Conservation (phyloP, 1,140 invertebrate genomes). For the Trichonephila clavata region DNA sequence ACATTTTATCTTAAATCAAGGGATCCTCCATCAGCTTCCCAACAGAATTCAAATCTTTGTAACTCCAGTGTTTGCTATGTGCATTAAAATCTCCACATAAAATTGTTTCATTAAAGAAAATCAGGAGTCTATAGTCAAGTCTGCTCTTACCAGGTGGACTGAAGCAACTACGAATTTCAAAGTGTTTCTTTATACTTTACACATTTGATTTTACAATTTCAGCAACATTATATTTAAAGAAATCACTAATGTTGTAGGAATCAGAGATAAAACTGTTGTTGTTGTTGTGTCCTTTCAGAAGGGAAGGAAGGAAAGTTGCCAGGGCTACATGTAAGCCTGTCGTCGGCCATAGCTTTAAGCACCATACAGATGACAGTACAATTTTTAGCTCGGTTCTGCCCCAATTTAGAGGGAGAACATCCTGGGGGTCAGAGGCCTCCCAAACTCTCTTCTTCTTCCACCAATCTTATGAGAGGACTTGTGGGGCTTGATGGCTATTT, state of each 20-base stretch:
- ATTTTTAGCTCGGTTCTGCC: too few species aligned
- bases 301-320: too few species aligned
- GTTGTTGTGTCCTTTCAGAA: too few species aligned
- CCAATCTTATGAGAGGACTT: too few species aligned
- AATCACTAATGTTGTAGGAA: neutral
- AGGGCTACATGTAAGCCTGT: too few species aligned
- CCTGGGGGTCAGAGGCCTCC: too few species aligned
- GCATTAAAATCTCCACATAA: neutral
- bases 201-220: neutral
- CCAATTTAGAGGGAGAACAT: too few species aligned
- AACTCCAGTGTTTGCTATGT: neutral
- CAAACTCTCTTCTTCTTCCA: too few species aligned
- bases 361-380: too few species aligned
- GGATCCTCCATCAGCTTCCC: neutral
- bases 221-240: neutral
- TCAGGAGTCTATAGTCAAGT: neutral
- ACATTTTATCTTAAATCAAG: neutral
- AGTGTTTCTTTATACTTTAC: constrained; percentile 15
- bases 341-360: too few species aligned
- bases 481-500: too few species aligned
- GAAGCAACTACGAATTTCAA: neutral
- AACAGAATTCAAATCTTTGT: neutral
- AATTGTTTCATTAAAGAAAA: neutral
- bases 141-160: neutral
- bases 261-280: neutral